Evolutionary conservation across 2,113 vertebrate genomes (phyloP), one percentile per base, ranked within the genome.

Genomic region (Bucco capensis): DNA sequence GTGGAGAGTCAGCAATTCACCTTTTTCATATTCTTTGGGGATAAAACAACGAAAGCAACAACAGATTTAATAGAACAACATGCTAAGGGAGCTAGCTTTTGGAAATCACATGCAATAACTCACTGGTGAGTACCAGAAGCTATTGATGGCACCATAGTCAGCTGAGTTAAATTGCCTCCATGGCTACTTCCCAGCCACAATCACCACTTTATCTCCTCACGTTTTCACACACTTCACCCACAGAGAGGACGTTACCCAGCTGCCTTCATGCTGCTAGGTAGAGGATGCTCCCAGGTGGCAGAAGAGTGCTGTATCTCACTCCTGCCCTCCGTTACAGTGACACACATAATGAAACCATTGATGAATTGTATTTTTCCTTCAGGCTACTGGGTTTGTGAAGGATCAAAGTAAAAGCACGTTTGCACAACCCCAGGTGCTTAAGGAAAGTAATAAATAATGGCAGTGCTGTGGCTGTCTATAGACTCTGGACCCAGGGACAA

Each of bases 301-400:
- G 81, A 75, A 62, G 33, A 90, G 64, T 3, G 60, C 77, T 50
- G 58, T 37, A 73, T 35, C 92, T 89, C 84, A 62, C 73, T 23
- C 75, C 88, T 86, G 84, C 81, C 84, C 81, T 75, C 54, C 2
- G 3, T 79, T 82, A 90, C 50, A 79, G 54, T 85, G 89, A 76
- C 81, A 92, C 88, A 47, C 58, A 87, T 69, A 92, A 86, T 47
- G 4, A 81, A 94, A 82, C 40, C 33, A 5, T 28, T 92, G 92
- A 93, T 86, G 84, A 93, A 96, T 90, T 83, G 77, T 90, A n/a
- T 75, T 93, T 61, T 51, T 96, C 67, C 86, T 92, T 90, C 83
- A 76, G 86, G 92, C 92, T 88, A 15, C 86, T 23, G 60, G 77
- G 53, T 66, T 61, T 84, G 77, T 65, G 67, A 89, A 94, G 66